Evolutionary conservation across 1,140 invertebrate genomes (phyloP).

Genomic region (Drosophila repleta): DNA sequence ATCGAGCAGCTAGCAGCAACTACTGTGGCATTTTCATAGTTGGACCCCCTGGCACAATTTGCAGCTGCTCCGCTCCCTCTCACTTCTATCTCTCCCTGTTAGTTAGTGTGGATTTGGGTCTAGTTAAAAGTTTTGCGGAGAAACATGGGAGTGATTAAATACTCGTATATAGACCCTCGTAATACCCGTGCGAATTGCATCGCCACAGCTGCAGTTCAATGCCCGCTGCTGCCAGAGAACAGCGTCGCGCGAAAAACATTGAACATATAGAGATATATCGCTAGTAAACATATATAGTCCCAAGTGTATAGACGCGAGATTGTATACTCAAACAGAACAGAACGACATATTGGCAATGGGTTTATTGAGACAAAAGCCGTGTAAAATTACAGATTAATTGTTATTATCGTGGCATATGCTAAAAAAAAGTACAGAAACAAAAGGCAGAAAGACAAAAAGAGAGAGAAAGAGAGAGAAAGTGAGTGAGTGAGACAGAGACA

Average conservation of each 20-base stretch:
- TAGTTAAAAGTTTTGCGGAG: slow-evolving; percentile 15
- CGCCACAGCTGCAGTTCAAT: slow-evolving; percentile 49
- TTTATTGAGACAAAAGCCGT: slow-evolving; percentile 48
- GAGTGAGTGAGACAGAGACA: slow-evolving; percentile 11
- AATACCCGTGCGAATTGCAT: slow-evolving; percentile 40
- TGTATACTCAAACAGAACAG: slow-evolving; percentile 11
- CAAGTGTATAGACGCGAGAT: neutral
- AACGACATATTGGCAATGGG: slow-evolving; percentile 49
- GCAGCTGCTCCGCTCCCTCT: neutral
- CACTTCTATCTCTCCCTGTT: neutral
- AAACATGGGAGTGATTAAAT: slow-evolving; percentile 55
- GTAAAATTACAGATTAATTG: slow-evolving; percentile 60
- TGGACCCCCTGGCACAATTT: slow-evolving; percentile 42
- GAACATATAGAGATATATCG: slow-evolving; percentile 14
- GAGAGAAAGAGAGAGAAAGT: neutral
- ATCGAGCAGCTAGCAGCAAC: neutral
- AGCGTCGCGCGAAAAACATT: slow-evolving; percentile 50
- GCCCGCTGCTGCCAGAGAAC: slow-evolving; percentile 35
- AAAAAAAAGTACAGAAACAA: slow-evolving; percentile 3
- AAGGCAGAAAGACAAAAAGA: slow-evolving; percentile 1
- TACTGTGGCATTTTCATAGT: slow-evolving; percentile 27
- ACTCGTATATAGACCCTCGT: slow-evolving; percentile 27
- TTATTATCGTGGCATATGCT: slow-evolving; percentile 35
- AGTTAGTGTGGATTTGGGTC: slow-evolving; percentile 13
- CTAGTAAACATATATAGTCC: slow-evolving; percentile 4